Evolutionary conservation across 2,797 vertebrate species (phyloP), one percentile per base, ranked within the genome.

Genomic region (Microcaecilia unicolor): DNA sequence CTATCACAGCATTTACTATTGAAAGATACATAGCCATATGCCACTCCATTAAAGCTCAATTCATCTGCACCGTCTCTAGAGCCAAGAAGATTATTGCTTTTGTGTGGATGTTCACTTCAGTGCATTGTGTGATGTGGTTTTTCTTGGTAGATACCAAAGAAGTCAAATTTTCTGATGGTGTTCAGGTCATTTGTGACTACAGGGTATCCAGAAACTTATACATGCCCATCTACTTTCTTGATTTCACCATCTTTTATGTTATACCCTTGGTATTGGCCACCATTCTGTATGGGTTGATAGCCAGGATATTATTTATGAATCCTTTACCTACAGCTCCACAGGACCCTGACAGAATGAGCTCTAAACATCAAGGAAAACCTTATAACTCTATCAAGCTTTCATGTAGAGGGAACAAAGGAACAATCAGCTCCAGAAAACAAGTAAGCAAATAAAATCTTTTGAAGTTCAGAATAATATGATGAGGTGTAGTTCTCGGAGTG

Each of bases 81-180:
- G 89, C 91, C 64, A 91, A 90, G 64, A 78, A 77, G 76, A 89
- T 90, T 69, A 85, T 89, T 15, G 77, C 79, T 2, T 78, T 70
- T 0, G 81, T 92, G 18, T 92, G 91, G 89, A 37, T 87, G 62
- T 88, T 85, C 70, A 89, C 84, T 13, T 80, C 86, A 0, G 63
- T 91, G 37, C 92, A 87, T 65, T 90, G 89, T 37, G 77, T 86
- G 18, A 86, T 91, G 83, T 93, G 90, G 90, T 90, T 92, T 72
- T 92, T 94, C 62, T 66, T 93, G 15, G 90, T 89, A 64, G 86
- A 92, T 72, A 88, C 71, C 0, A 63, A 82, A 4, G 80, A 91
- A 48, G 80, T 74, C 5, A 64, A 65, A 48, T 90, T 87, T 12
- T 50, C 58, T 4, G 82, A 91, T 1, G 86, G 90, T 3, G 71